Percentiles rank a stretch among this genome's conserved stretches.
phyloP scores from a whole-genome alignment of 2,797 vertebrate species.

The Hippopotamyrus pictus region DNA sequence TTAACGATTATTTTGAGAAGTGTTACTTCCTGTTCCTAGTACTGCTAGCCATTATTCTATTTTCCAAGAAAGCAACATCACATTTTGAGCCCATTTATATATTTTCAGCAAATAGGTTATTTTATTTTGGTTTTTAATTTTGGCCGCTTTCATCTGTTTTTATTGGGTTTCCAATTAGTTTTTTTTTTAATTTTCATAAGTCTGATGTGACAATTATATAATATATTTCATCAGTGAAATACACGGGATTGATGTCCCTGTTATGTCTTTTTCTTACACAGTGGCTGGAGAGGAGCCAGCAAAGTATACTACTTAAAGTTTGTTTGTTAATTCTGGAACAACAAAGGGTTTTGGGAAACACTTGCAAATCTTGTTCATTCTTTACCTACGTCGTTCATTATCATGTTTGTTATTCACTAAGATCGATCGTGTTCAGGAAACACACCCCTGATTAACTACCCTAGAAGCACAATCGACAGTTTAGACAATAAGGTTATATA shows the following conservation, averaged over 20 bases:
- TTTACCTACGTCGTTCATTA: neutral
- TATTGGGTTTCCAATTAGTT: neutral
- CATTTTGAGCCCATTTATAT: neutral
- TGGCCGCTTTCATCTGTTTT: neutral
- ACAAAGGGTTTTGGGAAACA: neutral
- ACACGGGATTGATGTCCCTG: neutral
- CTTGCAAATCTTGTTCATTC: neutral
- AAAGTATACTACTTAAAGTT: neutral
- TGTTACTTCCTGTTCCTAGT: neutral
- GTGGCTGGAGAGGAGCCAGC: neutral
- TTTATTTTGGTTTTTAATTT: neutral
- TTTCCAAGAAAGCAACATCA: neutral
- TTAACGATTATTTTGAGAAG: neutral
- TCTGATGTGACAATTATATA: neutral
- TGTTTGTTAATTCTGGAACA: neutral
- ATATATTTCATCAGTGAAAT: neutral
- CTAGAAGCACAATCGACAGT: neutral
- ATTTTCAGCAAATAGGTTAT: neutral
- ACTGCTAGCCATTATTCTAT: neutral
- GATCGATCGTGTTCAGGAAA: neutral
- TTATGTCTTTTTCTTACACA: neutral
- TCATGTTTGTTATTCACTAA: neutral
- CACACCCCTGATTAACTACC: neutral
- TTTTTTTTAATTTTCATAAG: neutral
- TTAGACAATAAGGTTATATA: neutral